Percentiles rank a stretch among this genome's conserved stretches.
Evolutionary conservation across 2,113 vertebrate species (phyloP).

Genomic region (Ginglymostoma cirratum): DNA sequence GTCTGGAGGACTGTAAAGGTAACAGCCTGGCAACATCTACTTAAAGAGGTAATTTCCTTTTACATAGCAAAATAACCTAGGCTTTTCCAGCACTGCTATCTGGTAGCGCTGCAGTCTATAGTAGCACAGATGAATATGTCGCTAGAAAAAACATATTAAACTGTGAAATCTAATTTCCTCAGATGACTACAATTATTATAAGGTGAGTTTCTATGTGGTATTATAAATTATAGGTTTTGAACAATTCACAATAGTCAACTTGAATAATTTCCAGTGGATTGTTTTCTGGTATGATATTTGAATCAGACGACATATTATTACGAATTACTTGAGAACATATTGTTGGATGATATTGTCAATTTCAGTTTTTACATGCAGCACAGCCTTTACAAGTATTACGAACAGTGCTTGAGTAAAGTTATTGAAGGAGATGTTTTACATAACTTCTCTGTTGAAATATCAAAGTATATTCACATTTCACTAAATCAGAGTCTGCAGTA

Average conservation of each 20-base stretch:
- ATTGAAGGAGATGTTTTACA: background rate
- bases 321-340: background rate
- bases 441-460: background rate
- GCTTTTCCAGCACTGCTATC: background rate
- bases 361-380: background rate
- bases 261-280: background rate
- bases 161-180: conserved; percentile 12
- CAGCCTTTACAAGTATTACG: background rate
- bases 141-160: background rate
- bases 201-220: background rate
- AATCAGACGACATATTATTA: background rate
- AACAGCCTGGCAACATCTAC: conserved; percentile 7
- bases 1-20: background rate
- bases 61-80: background rate
- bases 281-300: background rate
- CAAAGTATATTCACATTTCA: background rate
- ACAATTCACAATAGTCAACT: background rate
- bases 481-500: background rate
- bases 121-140: background rate
- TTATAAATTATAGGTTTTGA: conserved; percentile 21
- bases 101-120: background rate
- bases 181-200: background rate
- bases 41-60: conserved; percentile 6
- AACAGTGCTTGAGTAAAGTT: background rate
- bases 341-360: background rate